Percentiles rank a stretch among this genome's conserved stretches.
Conservation (phyloP, 2,113 vertebrate species). For the Thunnus maccoyii region DNA sequence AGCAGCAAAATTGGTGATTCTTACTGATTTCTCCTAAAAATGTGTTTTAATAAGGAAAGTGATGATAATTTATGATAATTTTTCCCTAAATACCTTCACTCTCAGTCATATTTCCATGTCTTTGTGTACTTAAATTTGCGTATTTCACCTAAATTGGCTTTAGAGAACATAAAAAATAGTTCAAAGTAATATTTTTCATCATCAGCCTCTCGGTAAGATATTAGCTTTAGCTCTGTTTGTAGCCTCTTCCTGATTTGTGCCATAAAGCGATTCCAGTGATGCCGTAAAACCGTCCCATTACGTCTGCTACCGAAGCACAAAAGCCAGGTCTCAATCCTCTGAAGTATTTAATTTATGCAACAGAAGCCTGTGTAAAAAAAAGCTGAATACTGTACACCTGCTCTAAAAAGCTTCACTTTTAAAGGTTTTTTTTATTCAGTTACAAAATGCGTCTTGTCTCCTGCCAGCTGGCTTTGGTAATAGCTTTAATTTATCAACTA, state of each 20-base stretch:
- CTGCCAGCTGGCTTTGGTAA: constrained; percentile 49
- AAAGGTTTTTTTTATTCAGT: constrained; percentile 9
- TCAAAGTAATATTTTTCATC: neutral
- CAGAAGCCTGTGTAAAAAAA: neutral
- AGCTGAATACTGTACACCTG: neutral
- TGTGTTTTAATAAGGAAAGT: neutral
- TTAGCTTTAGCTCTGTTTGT: neutral
- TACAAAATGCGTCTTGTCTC: constrained; percentile 9
- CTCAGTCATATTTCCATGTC: neutral
- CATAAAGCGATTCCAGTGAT: neutral
- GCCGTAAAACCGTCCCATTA: neutral
- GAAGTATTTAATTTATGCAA: neutral
- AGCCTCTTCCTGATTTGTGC: neutral
- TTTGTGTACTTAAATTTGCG: neutral
- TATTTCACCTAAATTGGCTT: neutral
- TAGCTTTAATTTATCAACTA: constrained; percentile 46
- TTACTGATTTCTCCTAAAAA: constrained; percentile 24
- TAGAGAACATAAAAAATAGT: neutral
- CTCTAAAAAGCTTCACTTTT: constrained; percentile 4
- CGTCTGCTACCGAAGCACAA: neutral
- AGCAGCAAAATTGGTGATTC: constrained; percentile 23
- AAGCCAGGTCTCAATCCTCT: neutral
- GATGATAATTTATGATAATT: constrained; percentile 13
- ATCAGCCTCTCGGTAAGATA: neutral
- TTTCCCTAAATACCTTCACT: neutral